Conservation (phyloP, 2,113 vertebrate genomes). For the Oreocharis arfaki region DNA sequence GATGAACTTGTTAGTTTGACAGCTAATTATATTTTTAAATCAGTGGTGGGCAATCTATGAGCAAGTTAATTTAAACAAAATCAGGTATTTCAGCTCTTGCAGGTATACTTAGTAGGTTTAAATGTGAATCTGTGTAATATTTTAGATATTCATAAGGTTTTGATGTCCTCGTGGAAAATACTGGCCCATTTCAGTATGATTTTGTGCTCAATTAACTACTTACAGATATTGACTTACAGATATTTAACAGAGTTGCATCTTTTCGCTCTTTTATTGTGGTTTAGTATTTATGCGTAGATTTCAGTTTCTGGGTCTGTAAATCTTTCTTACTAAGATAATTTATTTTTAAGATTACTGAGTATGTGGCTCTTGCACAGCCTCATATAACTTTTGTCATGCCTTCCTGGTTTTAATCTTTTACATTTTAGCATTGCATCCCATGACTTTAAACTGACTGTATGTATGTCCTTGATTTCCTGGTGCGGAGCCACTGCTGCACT, state of each 20-base stretch:
- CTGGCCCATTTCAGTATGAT: conserved; percentile 9
- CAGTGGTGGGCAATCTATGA: neutral
- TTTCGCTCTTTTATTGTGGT: neutral
- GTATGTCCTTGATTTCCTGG: neutral
- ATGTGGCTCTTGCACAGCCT: neutral
- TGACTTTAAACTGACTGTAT: neutral
- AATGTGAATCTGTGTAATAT: neutral
- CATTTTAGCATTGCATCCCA: neutral
- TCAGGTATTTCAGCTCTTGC: neutral
- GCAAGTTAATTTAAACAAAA: neutral
- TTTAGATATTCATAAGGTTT: neutral
- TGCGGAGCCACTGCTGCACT: neutral
- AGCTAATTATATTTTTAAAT: neutral
- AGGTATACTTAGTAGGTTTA: neutral
- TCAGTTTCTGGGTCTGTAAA: neutral
- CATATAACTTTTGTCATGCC: neutral
- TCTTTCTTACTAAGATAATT: neutral
- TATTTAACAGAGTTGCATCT: neutral
- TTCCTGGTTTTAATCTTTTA: neutral
- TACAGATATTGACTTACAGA: neutral
- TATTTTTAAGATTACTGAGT: neutral
- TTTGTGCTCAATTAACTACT: conserved; percentile 42
- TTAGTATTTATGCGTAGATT: neutral
- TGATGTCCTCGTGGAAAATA: neutral
- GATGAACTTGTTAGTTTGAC: neutral